Percentiles rank a stretch among this genome's conserved stretches.
Conservation (phyloP, 2,113 vertebrate species). For the Platichthys flesus region DNA sequence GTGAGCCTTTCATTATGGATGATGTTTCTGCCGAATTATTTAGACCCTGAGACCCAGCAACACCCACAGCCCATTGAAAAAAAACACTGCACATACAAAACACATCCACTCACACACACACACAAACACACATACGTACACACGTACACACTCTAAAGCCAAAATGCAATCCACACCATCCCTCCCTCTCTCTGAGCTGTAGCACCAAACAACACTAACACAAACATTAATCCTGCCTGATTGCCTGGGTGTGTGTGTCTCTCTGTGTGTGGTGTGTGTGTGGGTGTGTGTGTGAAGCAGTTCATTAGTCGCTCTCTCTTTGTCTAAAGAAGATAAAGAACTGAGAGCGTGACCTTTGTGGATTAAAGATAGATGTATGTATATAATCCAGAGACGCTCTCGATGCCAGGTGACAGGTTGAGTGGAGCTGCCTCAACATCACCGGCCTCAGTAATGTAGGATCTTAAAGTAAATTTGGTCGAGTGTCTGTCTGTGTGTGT, state of each 20-base stretch:
- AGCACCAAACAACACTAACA: constrained; percentile 46
- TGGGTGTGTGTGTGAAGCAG: not conserved
- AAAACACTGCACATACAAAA: constrained; percentile 46
- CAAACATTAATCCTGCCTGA: constrained; percentile 63
- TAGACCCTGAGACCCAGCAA: constrained; percentile 74
- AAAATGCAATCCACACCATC: constrained; percentile 23
- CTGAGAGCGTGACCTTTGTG: constrained; percentile 25
- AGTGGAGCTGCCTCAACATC: constrained; percentile 24
- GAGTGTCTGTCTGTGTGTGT: not conserved
- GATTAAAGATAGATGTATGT: constrained; percentile 36
- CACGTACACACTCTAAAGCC: constrained; percentile 27
- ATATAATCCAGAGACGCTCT: constrained; percentile 34
- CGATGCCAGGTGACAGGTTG: constrained; percentile 14
- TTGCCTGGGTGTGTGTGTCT: constrained; percentile 31
- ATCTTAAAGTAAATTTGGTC: constrained; percentile 31
- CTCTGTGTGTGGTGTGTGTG: not conserved
- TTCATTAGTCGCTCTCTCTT: constrained; percentile 57
- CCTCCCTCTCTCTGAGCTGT: constrained; percentile 24
- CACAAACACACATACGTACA: constrained; percentile 25
- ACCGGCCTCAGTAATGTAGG: constrained; percentile 18
- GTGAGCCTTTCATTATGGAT: constrained; percentile 87
- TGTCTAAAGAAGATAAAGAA: constrained; percentile 50
- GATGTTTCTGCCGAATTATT: constrained; percentile 87
- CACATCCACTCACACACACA: constrained; percentile 33
- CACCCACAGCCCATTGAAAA: constrained; percentile 45